phyloP scores from a whole-genome alignment of 2,888 invertebrate genomes.

The Lissocephala sabroskyi region DNA sequence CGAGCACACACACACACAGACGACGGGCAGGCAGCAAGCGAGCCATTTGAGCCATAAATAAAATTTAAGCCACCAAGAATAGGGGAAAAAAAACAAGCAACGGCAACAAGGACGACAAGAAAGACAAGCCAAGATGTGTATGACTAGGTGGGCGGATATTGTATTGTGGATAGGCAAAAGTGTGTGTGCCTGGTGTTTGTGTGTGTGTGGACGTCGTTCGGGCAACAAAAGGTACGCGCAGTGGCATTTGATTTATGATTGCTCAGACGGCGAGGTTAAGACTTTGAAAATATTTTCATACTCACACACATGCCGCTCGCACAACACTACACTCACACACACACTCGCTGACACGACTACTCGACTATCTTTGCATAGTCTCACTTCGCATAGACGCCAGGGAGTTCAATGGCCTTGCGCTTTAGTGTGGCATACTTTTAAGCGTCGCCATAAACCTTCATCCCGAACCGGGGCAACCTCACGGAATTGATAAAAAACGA shows the following conservation, averaged over 20 bases:
- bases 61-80: constrained; percentile 48
- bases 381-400: too few species aligned
- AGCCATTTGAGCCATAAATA: constrained; percentile 54
- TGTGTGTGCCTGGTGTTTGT: constrained; percentile 14
- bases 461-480: too few species aligned
- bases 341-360: neutral
- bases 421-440: constrained; percentile 23
- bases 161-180: neutral
- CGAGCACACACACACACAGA: constrained; percentile 8
- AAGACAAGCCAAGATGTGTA: neutral
- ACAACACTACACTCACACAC: neutral
- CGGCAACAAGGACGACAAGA: constrained; percentile 47
- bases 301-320: constrained; percentile 17
- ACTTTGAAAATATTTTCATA: constrained; percentile 63
- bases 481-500: too few species aligned
- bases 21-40: constrained; percentile 20
- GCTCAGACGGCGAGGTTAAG: constrained; percentile 59
- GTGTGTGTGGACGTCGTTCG: constrained; percentile 28
- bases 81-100: constrained; percentile 33
- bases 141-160: neutral
- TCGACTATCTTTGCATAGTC: too few species aligned
- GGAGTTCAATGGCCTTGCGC: constrained; percentile 25
- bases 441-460: constrained; percentile 38
- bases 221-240: constrained; percentile 57
- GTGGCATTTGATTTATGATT: constrained; percentile 60